Conservation (phyloP, 1,140 invertebrate genomes). For the Zaprionus nigranus region DNA sequence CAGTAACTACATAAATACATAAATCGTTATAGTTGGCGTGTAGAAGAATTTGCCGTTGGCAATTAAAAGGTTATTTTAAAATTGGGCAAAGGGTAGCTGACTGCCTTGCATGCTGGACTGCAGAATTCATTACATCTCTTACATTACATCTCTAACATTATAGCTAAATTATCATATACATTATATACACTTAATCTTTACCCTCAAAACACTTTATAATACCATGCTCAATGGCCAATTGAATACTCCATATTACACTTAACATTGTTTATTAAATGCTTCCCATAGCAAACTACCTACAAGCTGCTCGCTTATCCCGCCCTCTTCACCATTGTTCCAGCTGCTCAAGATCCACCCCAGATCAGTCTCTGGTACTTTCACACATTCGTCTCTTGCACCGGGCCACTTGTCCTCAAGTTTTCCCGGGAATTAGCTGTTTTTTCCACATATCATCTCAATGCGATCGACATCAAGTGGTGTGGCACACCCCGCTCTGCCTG, state of each 20-base stretch:
- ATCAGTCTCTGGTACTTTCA: conserved; percentile 3
- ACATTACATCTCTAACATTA: not conserved
- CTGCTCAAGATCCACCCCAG: conserved; percentile 6
- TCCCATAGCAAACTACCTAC: not conserved
- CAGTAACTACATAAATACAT: too few species aligned
- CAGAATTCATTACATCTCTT: not conserved
- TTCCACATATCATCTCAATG: conserved; percentile 51
- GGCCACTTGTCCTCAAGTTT: conserved; percentile 55
- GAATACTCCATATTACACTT: not conserved
- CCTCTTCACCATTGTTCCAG: not conserved
- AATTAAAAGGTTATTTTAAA: too few species aligned
- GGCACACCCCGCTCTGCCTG: not conserved
- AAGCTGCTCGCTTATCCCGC: not conserved
- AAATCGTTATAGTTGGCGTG: too few species aligned
- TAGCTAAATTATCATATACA: not conserved
- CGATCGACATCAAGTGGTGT: conserved; percentile 60
- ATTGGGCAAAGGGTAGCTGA: too few species aligned
- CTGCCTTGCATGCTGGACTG: too few species aligned
- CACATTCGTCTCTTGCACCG: conserved; percentile 11
- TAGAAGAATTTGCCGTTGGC: too few species aligned
- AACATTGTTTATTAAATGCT: not conserved
- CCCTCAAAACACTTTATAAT: not conserved
- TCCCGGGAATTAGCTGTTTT: conserved; percentile 56
- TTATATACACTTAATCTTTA: not conserved
- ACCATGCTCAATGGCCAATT: not conserved